These are phyloP conservation scores for Sebastes nivosus DNA, from an alignment of 2,797 vertebrate species.

Conservation along the genomic window DNA sequence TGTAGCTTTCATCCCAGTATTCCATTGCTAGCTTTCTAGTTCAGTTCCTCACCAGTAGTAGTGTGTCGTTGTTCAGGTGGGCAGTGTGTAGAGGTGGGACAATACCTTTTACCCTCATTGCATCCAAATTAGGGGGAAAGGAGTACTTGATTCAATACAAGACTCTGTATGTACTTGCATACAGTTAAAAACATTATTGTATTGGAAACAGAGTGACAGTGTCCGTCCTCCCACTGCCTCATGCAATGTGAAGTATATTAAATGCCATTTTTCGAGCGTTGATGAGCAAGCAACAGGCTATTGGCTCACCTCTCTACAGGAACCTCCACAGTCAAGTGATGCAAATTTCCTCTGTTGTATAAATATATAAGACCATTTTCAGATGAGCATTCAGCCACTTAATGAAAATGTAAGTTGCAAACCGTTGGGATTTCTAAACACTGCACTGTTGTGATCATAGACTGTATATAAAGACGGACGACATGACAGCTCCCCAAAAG, in stretches of 20 bases:
- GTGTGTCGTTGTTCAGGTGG: constrained; percentile 63
- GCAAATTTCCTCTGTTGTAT: constrained; percentile 5
- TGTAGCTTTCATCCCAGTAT: constrained; percentile 47
- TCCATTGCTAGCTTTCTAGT: constrained; percentile 76
- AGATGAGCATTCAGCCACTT: not conserved
- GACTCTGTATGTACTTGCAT: not conserved
- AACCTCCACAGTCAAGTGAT: constrained; percentile 42
- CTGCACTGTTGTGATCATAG: not conserved
- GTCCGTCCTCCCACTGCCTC: not conserved
- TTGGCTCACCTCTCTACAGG: constrained; percentile 39
- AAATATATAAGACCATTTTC: not conserved
- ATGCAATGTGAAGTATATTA: not conserved
- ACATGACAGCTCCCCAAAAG: too few relatives aligned
- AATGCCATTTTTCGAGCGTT: not conserved
- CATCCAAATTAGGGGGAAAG: not conserved
- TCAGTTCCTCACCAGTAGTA: constrained; percentile 79
- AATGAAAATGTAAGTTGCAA: not conserved
- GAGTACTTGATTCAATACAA: not conserved
- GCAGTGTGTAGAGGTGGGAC: constrained; percentile 63
- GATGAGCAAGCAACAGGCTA: constrained; percentile 9
- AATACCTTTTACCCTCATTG: constrained; percentile 10
- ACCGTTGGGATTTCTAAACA: not conserved
- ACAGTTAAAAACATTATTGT: not conserved
- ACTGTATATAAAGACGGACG: too few relatives aligned
- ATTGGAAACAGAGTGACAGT: not conserved